These are phyloP conservation scores for Aurelia coerulea DNA, from an alignment of 30 jellyfish, hydroid and myxozoan genomes.

Conservation along the genomic window DNA sequence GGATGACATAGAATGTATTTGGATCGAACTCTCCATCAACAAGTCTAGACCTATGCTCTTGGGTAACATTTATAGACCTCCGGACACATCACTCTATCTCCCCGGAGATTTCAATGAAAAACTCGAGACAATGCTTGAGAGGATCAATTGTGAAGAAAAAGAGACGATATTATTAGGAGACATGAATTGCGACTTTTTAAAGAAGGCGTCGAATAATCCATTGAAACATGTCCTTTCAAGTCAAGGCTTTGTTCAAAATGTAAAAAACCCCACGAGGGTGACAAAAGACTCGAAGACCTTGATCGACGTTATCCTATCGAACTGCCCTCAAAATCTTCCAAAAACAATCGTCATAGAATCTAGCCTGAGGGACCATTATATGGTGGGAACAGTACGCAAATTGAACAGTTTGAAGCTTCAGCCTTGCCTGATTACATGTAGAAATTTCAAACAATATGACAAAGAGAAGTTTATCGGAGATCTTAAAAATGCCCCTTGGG, in stretches of 20 bases:
- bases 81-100: slow-evolving; percentile 33
- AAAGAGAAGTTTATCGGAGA: too few species aligned
- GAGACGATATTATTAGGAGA: slow-evolving; percentile 34
- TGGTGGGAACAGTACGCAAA: slow-evolving; percentile 43
- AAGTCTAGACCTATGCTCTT: slow-evolving; percentile 27
- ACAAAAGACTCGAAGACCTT: too few species aligned
- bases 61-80: slow-evolving; percentile 46
- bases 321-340: slow-evolving; percentile 33
- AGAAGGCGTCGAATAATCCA: slow-evolving; percentile 7
- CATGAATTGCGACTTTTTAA: slow-evolving; percentile 41
- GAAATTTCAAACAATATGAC: too few species aligned
- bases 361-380: slow-evolving; percentile 37
- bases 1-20: slow-evolving; percentile 38
- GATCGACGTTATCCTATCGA: slow-evolving; percentile 14
- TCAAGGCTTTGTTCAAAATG: slow-evolving; percentile 8
- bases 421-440: slow-evolving; percentile 37
- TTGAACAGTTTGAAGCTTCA: slow-evolving; percentile 38
- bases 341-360: background rate
- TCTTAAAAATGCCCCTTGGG: too few species aligned
- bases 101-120: slow-evolving; percentile 40
- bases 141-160: slow-evolving; percentile 24
- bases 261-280: slow-evolving; percentile 23
- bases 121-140: slow-evolving; percentile 40
- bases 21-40: slow-evolving; percentile 38
- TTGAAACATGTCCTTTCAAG: slow-evolving; percentile 24